Base-by-base conservation (phyloP, 2,888 invertebrate genomes). In the Pristionchus exspectatus region DNA sequence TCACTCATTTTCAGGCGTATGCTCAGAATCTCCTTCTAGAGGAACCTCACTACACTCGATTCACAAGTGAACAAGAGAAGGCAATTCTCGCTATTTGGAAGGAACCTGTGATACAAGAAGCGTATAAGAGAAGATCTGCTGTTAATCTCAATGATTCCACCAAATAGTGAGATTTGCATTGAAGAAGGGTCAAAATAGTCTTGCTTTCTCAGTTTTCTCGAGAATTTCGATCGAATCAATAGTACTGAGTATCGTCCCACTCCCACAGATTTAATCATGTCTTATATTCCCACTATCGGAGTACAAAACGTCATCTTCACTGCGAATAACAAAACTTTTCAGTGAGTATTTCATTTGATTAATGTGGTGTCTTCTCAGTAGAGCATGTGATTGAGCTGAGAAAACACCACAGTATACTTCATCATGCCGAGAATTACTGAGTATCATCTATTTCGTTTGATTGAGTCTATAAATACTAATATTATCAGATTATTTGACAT, bases 221-320 rank as follows among this genome's bases (percentile, higher is more conserved):
- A 93, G 83, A 92, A 91, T 30, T 54, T 94, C 18, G 90, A 91
- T 27, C 90, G 91, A 9, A 93, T 94, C 44, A 92, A 93, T 69
- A 89, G 69, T 16, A 21, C 90, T 16, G 91, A 93, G 74, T 94
- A 92, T 86, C 87, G 85, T 83, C 94, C 94, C 18, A 92, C 92
- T 77, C 93, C 93, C 50, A 90, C 91, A 44, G 94, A 94, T 91
- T 90, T 94, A 12, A 92, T 94, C 33, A 94, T 94, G 92, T 90
- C 91, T 27, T 94, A 94, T 87, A 93, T 94, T 63, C 94, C 94
- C 30, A 93, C 94, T 18, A 91, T 94, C n/a, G 94, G 94, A 83
- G 91, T 94, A 14, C 92, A 92, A 84, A 93, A 93, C 88, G 91
- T 92, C 74, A 92, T 92, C 30, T 93, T 94, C 86, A 91, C 92